Evolutionary conservation across 1,140 invertebrate species (phyloP).

Genomic region (Saccostrea glomerata): DNA sequence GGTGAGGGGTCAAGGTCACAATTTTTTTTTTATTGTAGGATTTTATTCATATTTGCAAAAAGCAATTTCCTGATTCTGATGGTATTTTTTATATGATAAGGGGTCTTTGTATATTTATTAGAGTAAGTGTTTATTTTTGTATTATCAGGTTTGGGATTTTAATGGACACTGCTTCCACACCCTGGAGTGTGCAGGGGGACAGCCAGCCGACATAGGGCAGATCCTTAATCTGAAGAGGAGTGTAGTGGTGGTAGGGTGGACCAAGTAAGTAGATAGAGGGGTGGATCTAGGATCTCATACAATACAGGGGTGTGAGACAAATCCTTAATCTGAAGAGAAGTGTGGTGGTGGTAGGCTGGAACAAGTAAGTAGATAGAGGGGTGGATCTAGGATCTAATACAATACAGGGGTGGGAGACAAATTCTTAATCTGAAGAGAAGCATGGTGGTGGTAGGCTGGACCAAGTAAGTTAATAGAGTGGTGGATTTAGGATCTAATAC

Average conservation of each 20-base stretch:
- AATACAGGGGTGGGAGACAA: background rate
- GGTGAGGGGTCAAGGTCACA: slow-evolving; percentile 60
- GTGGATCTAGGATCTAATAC: background rate
- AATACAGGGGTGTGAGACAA: background rate
- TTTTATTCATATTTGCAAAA: background rate
- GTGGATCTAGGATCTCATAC: background rate
- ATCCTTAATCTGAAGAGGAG: slow-evolving; percentile 75
- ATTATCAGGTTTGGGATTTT: slow-evolving; percentile 78
- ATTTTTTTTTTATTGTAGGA: background rate
- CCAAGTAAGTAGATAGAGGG: slow-evolving; percentile 68
- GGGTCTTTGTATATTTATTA: too few relatives aligned
- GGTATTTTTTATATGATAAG: too few relatives aligned
- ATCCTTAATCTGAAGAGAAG: background rate
- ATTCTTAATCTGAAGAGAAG: background rate
- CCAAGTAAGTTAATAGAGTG: background rate
- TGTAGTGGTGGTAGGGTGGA: slow-evolving; percentile 76
- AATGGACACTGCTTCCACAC: slow-evolving; percentile 78
- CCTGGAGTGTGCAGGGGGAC: slow-evolving; percentile 73
- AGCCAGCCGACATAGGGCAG: slow-evolving; percentile 77
- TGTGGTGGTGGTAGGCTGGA: background rate
- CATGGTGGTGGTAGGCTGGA: background rate
- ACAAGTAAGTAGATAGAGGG: background rate
- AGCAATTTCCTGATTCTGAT: too few relatives aligned
- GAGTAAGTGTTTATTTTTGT: background rate
- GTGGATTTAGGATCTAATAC: background rate